These are phyloP conservation scores for Archivesica marissinica DNA, from an alignment of 1,140 invertebrate genomes.

Conservation along the genomic window DNA sequence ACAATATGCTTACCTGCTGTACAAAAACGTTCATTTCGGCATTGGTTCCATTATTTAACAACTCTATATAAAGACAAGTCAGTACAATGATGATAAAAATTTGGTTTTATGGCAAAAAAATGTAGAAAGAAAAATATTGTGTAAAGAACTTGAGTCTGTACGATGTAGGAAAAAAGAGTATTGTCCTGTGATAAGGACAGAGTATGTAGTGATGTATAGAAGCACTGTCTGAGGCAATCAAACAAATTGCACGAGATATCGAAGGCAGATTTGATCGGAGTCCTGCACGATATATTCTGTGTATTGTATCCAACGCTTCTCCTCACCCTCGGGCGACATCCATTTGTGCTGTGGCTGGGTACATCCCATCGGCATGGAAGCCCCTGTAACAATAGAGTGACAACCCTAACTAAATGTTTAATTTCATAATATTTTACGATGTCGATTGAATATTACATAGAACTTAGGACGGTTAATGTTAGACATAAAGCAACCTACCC, in stretches of 20 bases:
- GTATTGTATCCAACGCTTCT: constrained; percentile 70
- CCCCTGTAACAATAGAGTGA: constrained; percentile 66
- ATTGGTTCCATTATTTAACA: neutral
- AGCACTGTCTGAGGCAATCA: neutral
- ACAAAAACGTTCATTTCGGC: constrained; percentile 13
- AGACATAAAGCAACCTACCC: neutral
- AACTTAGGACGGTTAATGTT: too few relatives aligned
- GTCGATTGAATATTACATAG: neutral
- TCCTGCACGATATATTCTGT: constrained; percentile 85
- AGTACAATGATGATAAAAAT: constrained; percentile 16
- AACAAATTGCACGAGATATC: constrained; percentile 81
- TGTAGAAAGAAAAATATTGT: neutral
- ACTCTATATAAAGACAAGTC: too few relatives aligned
- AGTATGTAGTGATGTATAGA: neutral
- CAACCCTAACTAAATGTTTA: neutral
- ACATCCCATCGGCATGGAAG: constrained; percentile 79
- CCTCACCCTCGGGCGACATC: constrained; percentile 60
- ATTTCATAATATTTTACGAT: neutral
- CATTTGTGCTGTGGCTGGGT: constrained; percentile 63
- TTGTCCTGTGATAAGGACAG: neutral
- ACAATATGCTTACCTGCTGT: constrained; percentile 15
- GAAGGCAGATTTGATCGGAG: constrained; percentile 81
- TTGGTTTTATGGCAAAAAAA: neutral
- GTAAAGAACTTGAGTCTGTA: neutral
- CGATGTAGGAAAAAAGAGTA: too few relatives aligned